These are phyloP conservation scores for Zosterops pallidus DNA, from an alignment of 2,113 vertebrate species.

Conservation along the genomic window DNA sequence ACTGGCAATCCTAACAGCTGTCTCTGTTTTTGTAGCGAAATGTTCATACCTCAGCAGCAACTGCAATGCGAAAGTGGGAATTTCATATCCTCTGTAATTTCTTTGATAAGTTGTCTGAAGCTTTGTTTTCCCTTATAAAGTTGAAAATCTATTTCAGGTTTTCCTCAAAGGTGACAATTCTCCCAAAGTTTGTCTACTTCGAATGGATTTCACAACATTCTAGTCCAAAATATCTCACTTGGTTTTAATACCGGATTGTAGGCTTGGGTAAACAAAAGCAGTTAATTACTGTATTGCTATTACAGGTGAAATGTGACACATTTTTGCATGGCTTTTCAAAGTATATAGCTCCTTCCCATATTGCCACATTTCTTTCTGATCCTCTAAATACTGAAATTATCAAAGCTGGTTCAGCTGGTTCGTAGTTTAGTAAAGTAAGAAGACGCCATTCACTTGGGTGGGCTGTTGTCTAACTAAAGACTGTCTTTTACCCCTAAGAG, in stretches of 20 bases:
- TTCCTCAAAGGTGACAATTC: slow-evolving; percentile 29
- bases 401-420: neutral
- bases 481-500: neutral
- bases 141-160: neutral
- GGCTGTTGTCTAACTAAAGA: neutral
- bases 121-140: neutral
- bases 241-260: neutral
- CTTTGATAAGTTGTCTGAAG: neutral
- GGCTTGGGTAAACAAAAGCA: neutral
- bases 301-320: neutral
- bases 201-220: neutral
- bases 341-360: neutral
- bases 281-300: neutral
- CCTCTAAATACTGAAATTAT: neutral
- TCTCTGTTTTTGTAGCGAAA: neutral
- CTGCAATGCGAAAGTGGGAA: neutral
- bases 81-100: neutral
- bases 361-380: neutral
- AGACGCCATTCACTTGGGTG: neutral
- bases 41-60: neutral
- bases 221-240: neutral
- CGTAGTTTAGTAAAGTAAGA: neutral
- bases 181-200: neutral
- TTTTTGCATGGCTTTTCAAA: neutral
- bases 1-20: neutral